Evolutionary conservation across 2,113 vertebrate genomes (phyloP).

Genomic region (Pavo muticus): DNA sequence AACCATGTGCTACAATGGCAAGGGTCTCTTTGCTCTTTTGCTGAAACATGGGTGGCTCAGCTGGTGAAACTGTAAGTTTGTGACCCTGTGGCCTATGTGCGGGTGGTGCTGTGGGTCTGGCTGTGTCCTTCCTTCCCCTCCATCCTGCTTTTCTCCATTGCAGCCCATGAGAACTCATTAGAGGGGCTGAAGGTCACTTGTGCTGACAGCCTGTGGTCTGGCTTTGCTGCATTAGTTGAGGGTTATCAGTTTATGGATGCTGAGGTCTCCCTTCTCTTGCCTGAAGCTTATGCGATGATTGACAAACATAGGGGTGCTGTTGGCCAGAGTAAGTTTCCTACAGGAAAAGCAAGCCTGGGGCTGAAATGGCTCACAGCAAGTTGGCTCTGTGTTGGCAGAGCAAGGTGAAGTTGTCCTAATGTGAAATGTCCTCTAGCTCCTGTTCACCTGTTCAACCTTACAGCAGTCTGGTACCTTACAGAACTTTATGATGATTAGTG

Average conservation of each 20-base stretch:
- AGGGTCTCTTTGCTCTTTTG: neutral
- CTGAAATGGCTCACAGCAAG: neutral
- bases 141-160: neutral
- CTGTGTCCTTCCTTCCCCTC: neutral
- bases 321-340: neutral
- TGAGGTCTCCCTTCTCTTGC: neutral
- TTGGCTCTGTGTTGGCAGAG: neutral
- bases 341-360: neutral
- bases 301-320: neutral
- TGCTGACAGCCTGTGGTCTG: neutral
- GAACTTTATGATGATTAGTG: neutral
- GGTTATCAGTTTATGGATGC: neutral
- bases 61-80: neutral
- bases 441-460: constrained; percentile 4
- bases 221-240: neutral
- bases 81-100: neutral
- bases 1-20: neutral
- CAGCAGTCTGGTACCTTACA: neutral
- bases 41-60: neutral
- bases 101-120: neutral
- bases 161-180: neutral
- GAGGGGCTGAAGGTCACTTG: neutral
- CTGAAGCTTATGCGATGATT: neutral
- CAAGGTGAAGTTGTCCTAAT: neutral
- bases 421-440: neutral